These are phyloP conservation scores for Aegypius monachus DNA, from an alignment of 2,113 vertebrate species.

Conservation along the genomic window DNA sequence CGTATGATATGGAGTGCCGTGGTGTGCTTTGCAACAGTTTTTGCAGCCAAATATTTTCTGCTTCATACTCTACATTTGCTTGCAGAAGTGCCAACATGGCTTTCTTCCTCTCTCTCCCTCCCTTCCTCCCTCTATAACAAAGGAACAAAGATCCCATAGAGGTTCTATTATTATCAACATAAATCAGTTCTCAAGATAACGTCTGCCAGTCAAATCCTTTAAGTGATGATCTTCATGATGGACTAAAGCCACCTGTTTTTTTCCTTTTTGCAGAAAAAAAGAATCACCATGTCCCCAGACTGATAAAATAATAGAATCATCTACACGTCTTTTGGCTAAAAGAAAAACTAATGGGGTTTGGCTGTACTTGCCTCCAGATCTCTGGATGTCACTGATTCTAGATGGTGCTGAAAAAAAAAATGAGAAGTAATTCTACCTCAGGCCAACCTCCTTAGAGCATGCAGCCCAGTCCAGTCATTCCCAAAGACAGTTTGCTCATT, in stretches of 20 bases:
- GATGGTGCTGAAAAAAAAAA: not conserved
- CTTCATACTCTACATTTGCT: slow-evolving; percentile 56
- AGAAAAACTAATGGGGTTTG: not conserved
- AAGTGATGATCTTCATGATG: slow-evolving; percentile 2
- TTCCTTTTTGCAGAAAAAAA: not conserved
- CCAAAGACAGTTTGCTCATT: not conserved
- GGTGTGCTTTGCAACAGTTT: slow-evolving; percentile 50
- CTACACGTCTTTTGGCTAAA: not conserved
- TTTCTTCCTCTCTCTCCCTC: not conserved
- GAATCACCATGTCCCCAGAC: not conserved
- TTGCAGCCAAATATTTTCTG: slow-evolving; percentile 66
- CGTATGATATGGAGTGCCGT: slow-evolving; percentile 6
- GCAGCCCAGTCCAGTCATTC: not conserved
- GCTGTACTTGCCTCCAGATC: not conserved
- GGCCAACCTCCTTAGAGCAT: not conserved
- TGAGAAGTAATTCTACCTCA: not conserved
- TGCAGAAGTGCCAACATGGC: slow-evolving; percentile 49
- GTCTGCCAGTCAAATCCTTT: slow-evolving; percentile 10
- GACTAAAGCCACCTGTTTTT: not conserved
- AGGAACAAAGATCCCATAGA: slow-evolving; percentile 34
- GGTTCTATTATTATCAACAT: slow-evolving; percentile 10
- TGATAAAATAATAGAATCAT: not conserved
- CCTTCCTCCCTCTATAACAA: not conserved
- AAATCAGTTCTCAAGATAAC: slow-evolving; percentile 6
- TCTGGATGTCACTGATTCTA: not conserved